Base-by-base conservation (phyloP, 1,140 invertebrate species). In the Drosophila jambulina region DNA sequence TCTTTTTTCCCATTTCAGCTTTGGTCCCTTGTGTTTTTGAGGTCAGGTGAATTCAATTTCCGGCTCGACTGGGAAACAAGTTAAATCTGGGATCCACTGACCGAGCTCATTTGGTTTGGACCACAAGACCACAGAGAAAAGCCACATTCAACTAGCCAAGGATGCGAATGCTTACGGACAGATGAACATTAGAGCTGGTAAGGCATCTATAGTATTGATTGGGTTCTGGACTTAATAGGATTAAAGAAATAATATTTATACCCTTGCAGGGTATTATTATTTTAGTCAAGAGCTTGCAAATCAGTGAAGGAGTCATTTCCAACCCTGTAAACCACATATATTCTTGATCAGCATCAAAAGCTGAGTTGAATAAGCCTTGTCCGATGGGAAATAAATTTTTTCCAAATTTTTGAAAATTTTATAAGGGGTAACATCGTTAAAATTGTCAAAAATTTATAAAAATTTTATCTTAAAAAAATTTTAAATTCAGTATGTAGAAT, bases 31-130 rank as follows among this genome's bases (percentile, higher is more conserved):
- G 43, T 51, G 63, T 49, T 54, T 62, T 61, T 56, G 40, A 36
- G 70, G 48, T 42, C 40, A 78, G 43, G 57, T 42, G 57, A 56
- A 61, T 78, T 78, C 43, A 51, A 78, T 78, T 78, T 78, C 75
- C 75, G 75, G 75, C 42, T 48, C 29, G 43, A 9, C 34, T 40
- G 36, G n/a, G 15, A 43, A 54, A 53, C 38, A 43, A 67, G 17
- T 53, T 68, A 34, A 67, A 53, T 21, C n/a, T 67, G 12, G 45
- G 61, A 65, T 38, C 53, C n/a, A 59, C 15, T 65, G 62, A 65
- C 53, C 53, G 25, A 54, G 34, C 15, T 65, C 32, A 29, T 74
- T 54, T 40, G 71, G 53, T 36, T 49, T 43, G 19, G 38, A 32
- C 42, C 29, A 19, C 40, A 36, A 17, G 27, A 34, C 46, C 32